Evolutionary conservation across 1,140 invertebrate species (phyloP), one percentile per base, ranked within the genome.

Genomic region (Battus philenor): DNA sequence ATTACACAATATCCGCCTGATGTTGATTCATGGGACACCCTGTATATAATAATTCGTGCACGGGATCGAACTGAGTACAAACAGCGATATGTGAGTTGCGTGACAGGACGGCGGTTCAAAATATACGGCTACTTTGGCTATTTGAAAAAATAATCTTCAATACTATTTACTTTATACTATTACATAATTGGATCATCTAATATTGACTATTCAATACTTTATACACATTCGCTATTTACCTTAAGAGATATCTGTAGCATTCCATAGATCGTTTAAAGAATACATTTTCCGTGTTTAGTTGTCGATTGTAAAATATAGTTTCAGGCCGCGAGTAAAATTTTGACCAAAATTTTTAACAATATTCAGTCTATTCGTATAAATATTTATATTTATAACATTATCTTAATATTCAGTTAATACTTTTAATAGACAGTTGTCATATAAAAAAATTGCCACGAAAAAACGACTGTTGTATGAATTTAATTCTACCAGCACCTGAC

Each of bases 301-400:
- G 22, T 16, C 8, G 30, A 47, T 39, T 13, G 24, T 17, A 11
- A 36, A 33, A 27, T 38, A 47, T 10, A 47, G 27, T 15, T 34
- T n/a, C 11, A 38, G 9, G 44, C 36, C 36, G 44, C 53, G 46
- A 34, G 44, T 57, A 59, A 52, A 59, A 57, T 60, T 60, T 57
- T 44, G 49, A 56, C 38, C 24, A 41, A 41, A 57, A 51, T 63
- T 59, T 60, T 70, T 68, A 75, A 68, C 47, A 61, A 59, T 76
- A 73, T 56, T 79, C 75, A 79, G 76, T 80, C 76, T 80, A 77
- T 73, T 47, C 53, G 60, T 54, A 50, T 61, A 59, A 61, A 58
- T 54, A 50, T 58, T 54, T 44, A 47, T 61, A 58, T 46, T 51
- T 22, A 47, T 31, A 50, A 41, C 12, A 31, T 46, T 22, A 30